Evolutionary conservation across 2,888 invertebrate species (phyloP), one percentile per base, ranked within the genome.

Genomic region (Mystacides longicornis): DNA sequence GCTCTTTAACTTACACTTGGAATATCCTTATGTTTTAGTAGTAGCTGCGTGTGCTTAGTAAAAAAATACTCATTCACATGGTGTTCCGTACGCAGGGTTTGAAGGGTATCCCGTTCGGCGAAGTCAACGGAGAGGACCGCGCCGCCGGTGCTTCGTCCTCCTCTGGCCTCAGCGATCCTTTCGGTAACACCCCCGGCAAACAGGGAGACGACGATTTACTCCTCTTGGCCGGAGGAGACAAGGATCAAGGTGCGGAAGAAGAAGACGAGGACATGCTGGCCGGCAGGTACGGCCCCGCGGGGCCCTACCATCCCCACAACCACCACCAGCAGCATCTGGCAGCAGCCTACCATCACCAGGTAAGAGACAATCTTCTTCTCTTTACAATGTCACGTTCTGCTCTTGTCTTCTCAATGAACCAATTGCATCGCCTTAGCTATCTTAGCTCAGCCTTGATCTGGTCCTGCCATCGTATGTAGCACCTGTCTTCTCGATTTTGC

Each of bases 271-370:
- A 22, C 63, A 65, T 60, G 65, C 65, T 58, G 55, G 58, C 61
- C 42, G 63, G 66, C 19, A 43, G 58, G 64, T 64, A 58, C 60
- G 64, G 57, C 64, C 69, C 54, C 70, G 69, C 62, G 64, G 64
- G 67, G 74, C 77, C 65, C 75, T 77, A 62, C 67, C 75, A 57
- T 75, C 77, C 64, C 68, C 75, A 47, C 66, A 77, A 81, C 61
- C 81, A 81, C 63, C 80, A 81, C 64, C 74, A 78, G 64, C 78
- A 78, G 64, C 75, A 66, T 66, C 67, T 58, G 31, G 49, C 50
- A 23, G 52, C 50, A 27, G 37, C 55, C 14, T 55, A 59, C 23
- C 60, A 59, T 31, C 61, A 61, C 43, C 58, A 58, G 58, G 58
- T 60, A 33, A 45, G 54, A 33, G n/a, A 22, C n/a, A 9, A 14